Conservation (phyloP, 2,888 invertebrate species). For the Druceiella hillmani region DNA sequence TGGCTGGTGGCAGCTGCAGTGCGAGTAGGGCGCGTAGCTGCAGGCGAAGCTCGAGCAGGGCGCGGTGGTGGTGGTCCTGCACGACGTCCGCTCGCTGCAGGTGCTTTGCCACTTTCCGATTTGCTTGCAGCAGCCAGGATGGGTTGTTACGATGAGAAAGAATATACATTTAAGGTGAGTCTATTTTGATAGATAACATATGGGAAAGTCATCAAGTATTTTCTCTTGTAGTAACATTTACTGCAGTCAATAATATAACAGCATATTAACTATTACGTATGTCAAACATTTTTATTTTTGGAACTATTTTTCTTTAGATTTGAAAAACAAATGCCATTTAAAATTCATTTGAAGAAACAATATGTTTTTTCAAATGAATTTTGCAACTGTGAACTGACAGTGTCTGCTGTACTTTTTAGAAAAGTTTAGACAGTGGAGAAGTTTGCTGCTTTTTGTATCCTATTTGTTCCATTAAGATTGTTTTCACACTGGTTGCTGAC, state of each 20-base stretch:
- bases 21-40: slow-evolving; percentile 79
- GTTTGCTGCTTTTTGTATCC: too few relatives aligned
- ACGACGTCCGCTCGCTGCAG: slow-evolving; percentile 81
- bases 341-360: too few relatives aligned
- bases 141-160: slow-evolving; percentile 61
- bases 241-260: slow-evolving; percentile 1
- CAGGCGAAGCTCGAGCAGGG: slow-evolving; percentile 45
- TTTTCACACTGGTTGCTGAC: too few relatives aligned
- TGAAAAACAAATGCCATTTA: too few relatives aligned
- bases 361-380: too few relatives aligned
- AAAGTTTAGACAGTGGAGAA: too few relatives aligned
- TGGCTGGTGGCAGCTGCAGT: slow-evolving; percentile 88
- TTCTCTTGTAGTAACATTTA: background rate
- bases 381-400: too few relatives aligned
- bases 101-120: slow-evolving; percentile 70
- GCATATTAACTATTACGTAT: slow-evolving; percentile 3
- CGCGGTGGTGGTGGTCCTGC: slow-evolving; percentile 49
- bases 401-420: too few relatives aligned
- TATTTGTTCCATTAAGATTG: too few relatives aligned
- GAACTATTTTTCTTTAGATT: too few relatives aligned
- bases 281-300: slow-evolving; percentile 9
- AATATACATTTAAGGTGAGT: slow-evolving; percentile 68
- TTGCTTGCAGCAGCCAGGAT: slow-evolving; percentile 50
- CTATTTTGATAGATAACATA: background rate
- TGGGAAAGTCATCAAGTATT: background rate